Percentiles rank a stretch among this genome's conserved stretches.
Evolutionary conservation across 2,797 vertebrate species (phyloP).

Genomic region (Gouania willdenowi): DNA sequence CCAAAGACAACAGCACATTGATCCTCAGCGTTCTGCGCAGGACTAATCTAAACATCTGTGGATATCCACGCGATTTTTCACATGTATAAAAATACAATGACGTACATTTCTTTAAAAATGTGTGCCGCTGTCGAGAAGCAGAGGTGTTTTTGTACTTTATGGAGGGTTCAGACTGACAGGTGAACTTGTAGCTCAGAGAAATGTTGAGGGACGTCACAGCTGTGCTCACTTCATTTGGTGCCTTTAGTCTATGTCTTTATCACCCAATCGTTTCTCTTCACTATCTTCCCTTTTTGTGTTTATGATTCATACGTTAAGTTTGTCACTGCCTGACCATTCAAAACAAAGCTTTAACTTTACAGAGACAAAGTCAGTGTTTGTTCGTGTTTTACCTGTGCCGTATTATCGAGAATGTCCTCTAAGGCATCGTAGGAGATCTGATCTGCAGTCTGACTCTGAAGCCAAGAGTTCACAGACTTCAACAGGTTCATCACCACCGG

Average conservation of each 20-base stretch:
- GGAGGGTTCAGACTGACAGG: slow-evolving; percentile 18
- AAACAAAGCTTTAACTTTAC: too few relatives aligned
- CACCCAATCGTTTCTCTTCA: slow-evolving; percentile 2
- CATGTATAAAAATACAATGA: not conserved
- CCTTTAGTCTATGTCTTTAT: slow-evolving; percentile 13
- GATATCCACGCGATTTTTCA: not conserved
- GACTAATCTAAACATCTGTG: slow-evolving; percentile 10
- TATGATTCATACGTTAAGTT: not conserved
- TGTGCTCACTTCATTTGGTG: slow-evolving; percentile 9
- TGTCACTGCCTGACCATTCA: not conserved
- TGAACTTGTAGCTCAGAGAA: slow-evolving; percentile 22
- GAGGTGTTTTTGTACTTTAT: slow-evolving; percentile 21
- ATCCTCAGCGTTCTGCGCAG: slow-evolving; percentile 24
- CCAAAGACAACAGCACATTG: slow-evolving; percentile 54
- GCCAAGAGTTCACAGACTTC: slow-evolving; percentile 60
- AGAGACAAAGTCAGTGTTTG: not conserved
- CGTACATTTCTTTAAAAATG: slow-evolving; percentile 1
- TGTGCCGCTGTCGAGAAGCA: not conserved
- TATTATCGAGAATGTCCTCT: slow-evolving; percentile 74
- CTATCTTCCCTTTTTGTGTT: not conserved
- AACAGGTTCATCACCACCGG: slow-evolving; percentile 77
- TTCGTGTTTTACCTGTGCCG: slow-evolving; percentile 69
- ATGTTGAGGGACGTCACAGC: slow-evolving; percentile 4
- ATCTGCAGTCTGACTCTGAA: slow-evolving; percentile 56
- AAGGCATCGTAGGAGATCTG: slow-evolving; percentile 73